Evolutionary conservation across 2,888 invertebrate genomes (phyloP), one percentile per base, ranked within the genome.

Genomic region (Eucriotettix oculatus): DNA sequence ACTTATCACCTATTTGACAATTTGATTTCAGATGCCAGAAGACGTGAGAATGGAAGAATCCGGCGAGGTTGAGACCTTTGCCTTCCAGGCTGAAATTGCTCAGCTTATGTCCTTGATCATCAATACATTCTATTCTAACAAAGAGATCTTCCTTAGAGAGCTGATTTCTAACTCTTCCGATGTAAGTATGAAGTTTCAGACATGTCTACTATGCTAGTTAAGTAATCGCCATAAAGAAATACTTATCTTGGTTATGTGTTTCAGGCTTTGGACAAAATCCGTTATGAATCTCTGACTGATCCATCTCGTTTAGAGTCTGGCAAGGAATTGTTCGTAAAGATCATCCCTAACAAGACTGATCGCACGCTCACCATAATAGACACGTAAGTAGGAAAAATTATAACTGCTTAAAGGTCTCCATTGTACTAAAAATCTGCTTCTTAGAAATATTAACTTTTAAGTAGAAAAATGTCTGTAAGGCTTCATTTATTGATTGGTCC

Each of bases 71-170:
- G 98, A 99, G 78, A 98, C 97, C 75, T 99, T 99, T 78, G 98
- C 97, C 76, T 99, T 99, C 81, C 98, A 99, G 82, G 98, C 98
- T 72, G 98, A 99, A 79, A 99, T 99, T 76, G 98, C 98, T 73
- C 94, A 94, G 85, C 85, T 99, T 75, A 98, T 99, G 98, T 95
- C 94, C 68, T 79, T 99, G 77, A 99, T 99, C 84, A 99, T 99
- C 86, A 99, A 99, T 84, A 99, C 99, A 60, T 99, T 99, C 80
- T 99, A 99, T 76, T 96, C 96, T 0, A 99, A 99, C 83, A 99
- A 99, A 79, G 99, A 99, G 79, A 97, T 99, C 71, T 99, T 99
- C 78, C 85, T 99, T 62, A 83, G 98, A 75, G 99, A 99, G 78
- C 83, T 99, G 80, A 97, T 99, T 72, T 99, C 98, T 16, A 99